Evolutionary conservation across 2,113 vertebrate genomes (phyloP).

Genomic region (Oncorhynchus clarkii): DNA sequence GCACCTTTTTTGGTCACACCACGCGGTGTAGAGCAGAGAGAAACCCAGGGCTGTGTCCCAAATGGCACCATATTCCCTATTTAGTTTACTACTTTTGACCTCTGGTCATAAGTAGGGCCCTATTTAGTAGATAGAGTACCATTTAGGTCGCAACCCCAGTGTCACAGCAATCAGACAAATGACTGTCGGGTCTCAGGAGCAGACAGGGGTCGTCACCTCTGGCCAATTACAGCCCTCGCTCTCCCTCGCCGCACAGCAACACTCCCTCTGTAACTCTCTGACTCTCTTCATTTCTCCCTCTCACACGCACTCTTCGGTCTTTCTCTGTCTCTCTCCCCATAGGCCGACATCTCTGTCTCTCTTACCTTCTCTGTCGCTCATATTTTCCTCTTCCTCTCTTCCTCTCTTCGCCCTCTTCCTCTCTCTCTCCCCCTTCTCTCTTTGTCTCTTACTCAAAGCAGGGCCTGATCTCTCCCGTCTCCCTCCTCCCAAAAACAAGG

Average conservation of each 20-base stretch:
- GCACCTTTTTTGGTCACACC: no score
- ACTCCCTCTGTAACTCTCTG: conserved; percentile 18
- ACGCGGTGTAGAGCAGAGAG: no score
- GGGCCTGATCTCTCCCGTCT: conserved; percentile 56
- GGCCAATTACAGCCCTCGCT: conserved; percentile 54
- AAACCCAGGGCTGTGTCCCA: neutral
- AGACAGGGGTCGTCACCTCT: conserved; percentile 46
- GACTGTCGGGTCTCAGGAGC: conserved; percentile 42
- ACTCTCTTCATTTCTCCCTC: no score
- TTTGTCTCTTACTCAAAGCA: conserved; percentile 51
- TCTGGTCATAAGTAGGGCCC: no score
- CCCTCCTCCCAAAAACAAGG: conserved; percentile 65
- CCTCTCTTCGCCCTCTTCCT: conserved; percentile 3
- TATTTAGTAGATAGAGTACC: no score
- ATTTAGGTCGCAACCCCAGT: conserved; percentile 38
- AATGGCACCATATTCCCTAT: conserved; percentile 21
- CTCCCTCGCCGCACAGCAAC: conserved; percentile 37
- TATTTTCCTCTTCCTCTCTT: conserved; percentile 19
- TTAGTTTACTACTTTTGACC: no score
- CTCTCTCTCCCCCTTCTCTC: conserved; percentile 2
- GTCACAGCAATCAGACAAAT: conserved; percentile 68
- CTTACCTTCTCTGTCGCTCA: conserved; percentile 46
- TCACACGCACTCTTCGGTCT: no score
- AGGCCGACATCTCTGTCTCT: conserved; percentile 15
- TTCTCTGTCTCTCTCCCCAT: no score